Evolutionary conservation across 1,140 invertebrate species (phyloP), one percentile per base, ranked within the genome.

Genomic region (Drosophila equinoxialis): DNA sequence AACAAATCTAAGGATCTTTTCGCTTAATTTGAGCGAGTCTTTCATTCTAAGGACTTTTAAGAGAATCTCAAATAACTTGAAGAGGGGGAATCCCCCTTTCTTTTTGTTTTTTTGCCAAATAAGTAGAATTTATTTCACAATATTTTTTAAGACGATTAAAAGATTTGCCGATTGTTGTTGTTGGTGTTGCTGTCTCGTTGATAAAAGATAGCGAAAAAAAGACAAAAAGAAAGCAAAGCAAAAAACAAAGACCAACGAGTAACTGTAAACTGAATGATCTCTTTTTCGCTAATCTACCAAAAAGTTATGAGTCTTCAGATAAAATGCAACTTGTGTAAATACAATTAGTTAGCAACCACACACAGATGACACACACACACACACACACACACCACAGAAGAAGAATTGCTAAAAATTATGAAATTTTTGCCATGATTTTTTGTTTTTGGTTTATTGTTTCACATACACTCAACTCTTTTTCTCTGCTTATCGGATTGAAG

Each of bases 231-330:
- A 26, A 26, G 23, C 23, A 26, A 26, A 26, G 23, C 23, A 26
- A 26, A 26, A 26, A 17, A 17, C 17, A 4, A 51, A 23, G 11
- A 51, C 7, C 17, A 51, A 51, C 17, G 20, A 51, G 17, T 51
- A 51, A 51, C 45, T 51, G 45, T 51, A 51, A 51, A 51, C 17
- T 51, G 45, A 8, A 51, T 23, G 45, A 51, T 51, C 45, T 14
- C 20, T 48, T 17, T 48, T 37, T 37, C 7, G 45, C 45, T 51
- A 51, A 51, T 51, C 45, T 51, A 51, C 45, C 45, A n/a, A 51
- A 51, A 51, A 51, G 17, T 51, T 51, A 51, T 51, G 45, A 51
- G 45, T 51, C 45, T 51, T 51, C 45, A 23, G 45, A 51, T 51
- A 51, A 51, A 51, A 51, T 17, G 10, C 45, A 48, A 11, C 45